Conservation (phyloP, 2,797 vertebrate species). For the Lates japonicus region DNA sequence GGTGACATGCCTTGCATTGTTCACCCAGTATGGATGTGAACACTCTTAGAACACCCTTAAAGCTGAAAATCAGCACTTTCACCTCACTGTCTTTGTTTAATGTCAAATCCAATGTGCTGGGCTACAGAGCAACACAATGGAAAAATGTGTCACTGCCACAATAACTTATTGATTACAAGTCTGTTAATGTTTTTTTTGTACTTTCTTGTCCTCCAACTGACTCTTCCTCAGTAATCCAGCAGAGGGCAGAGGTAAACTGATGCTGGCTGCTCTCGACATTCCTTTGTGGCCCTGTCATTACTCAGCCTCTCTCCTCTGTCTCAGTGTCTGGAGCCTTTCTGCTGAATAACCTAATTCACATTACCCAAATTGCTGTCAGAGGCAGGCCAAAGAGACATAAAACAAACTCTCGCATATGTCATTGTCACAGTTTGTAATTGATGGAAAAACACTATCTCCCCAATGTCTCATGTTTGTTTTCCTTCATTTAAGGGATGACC, state of each 20-base stretch:
- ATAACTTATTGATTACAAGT: neutral
- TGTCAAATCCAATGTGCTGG: neutral
- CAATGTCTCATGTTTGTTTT: conserved; percentile 45
- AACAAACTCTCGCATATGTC: conserved; percentile 55
- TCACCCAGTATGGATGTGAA: neutral
- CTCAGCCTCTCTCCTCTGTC: conserved; percentile 66
- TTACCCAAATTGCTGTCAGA: conserved; percentile 80
- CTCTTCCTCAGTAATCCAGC: conserved; percentile 68
- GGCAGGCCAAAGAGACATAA: conserved; percentile 30
- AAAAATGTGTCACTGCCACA: neutral
- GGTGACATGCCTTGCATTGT: neutral
- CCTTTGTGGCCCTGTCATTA: conserved; percentile 79
- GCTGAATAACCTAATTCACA: conserved; percentile 78
- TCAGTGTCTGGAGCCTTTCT: conserved; percentile 73
- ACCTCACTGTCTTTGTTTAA: neutral
- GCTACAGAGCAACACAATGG: neutral
- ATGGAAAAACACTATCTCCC: conserved; percentile 52
- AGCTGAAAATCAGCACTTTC: neutral
- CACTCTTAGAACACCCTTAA: too few species aligned
- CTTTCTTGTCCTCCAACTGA: neutral
- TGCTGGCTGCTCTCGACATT: conserved; percentile 65
- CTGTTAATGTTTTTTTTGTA: neutral
- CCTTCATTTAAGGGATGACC: conserved; percentile 13
- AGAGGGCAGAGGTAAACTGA: conserved; percentile 78
- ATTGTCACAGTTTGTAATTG: conserved; percentile 48